These are phyloP conservation scores for Vombatus ursinus DNA, from an alignment of 2,113 vertebrate genomes.

Conservation along the genomic window DNA sequence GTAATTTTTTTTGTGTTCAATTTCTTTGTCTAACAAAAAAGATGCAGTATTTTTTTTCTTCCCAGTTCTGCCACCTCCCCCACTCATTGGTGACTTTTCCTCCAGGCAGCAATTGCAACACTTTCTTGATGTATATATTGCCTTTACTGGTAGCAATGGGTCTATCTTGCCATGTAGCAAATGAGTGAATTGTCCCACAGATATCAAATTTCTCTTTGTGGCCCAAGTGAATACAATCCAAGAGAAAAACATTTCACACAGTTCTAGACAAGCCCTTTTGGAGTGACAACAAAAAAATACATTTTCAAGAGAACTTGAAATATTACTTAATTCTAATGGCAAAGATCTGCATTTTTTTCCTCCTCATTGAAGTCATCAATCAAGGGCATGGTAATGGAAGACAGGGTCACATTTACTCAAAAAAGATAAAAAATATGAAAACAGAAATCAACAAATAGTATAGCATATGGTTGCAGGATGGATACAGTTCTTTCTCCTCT, in stretches of 20 bases:
- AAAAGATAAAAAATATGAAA: background rate
- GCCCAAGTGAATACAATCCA: conserved; percentile 16
- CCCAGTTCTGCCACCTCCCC: background rate
- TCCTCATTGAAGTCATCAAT: conserved; percentile 28
- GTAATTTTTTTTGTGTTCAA: background rate
- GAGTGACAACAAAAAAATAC: background rate
- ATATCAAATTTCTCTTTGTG: conserved; percentile 50
- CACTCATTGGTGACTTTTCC: conserved; percentile 31
- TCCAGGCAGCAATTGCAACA: conserved; percentile 18
- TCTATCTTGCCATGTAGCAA: conserved; percentile 46
- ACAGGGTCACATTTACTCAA: background rate
- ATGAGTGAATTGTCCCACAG: conserved; percentile 55
- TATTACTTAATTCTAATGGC: conserved; percentile 25
- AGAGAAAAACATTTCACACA: conserved; percentile 2
- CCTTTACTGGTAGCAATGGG: conserved; percentile 4
- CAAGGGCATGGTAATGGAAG: background rate
- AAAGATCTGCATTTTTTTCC: conserved; percentile 11
- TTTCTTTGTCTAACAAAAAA: background rate
- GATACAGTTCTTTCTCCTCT: background rate
- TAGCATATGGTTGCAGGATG: background rate
- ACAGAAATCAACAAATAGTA: background rate
- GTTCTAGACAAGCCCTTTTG: background rate
- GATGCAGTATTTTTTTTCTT: background rate
- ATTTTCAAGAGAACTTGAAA: conserved; percentile 30
- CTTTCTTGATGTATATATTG: conserved; percentile 52